Percentiles rank a stretch among this genome's conserved stretches.
Conservation (phyloP, 2,888 invertebrate genomes). For the Ophonus ardosiacus region DNA sequence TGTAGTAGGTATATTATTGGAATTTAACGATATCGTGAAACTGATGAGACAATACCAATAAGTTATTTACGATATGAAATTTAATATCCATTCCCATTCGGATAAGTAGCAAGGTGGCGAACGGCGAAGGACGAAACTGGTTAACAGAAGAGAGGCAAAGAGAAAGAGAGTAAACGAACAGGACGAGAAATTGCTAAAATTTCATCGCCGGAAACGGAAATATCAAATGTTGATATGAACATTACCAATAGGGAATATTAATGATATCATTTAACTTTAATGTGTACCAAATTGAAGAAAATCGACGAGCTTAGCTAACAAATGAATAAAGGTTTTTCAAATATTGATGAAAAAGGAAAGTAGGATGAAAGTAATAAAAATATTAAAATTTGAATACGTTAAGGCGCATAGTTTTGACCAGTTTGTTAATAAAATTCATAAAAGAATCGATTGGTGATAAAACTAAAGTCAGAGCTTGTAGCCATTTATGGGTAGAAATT, state of each 20-base stretch:
- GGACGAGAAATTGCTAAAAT: constrained; percentile 20
- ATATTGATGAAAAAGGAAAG: not conserved
- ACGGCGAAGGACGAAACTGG: not conserved
- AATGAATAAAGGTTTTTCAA: not conserved
- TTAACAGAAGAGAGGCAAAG: not conserved
- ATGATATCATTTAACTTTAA: constrained; percentile 22
- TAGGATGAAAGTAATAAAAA: too few species aligned
- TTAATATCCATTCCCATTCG: constrained; percentile 13
- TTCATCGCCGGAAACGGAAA: constrained; percentile 40
- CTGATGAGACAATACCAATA: constrained; percentile 23
- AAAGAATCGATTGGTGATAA: too few species aligned
- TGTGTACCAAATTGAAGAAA: constrained; percentile 11
- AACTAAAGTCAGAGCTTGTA: too few species aligned
- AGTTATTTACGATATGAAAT: constrained; percentile 12
- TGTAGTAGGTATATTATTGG: not conserved
- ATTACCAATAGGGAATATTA: constrained; percentile 41
- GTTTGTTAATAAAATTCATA: too few species aligned
- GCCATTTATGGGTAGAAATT: too few species aligned
- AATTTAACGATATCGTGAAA: constrained; percentile 17
- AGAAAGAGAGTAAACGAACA: constrained; percentile 9
- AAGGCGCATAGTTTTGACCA: too few species aligned
- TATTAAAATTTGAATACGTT: too few species aligned
- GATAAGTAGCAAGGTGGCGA: constrained; percentile 18
- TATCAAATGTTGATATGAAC: constrained; percentile 45
- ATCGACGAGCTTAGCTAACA: not conserved